These are phyloP conservation scores for Melipona beecheii DNA, from an alignment of 2,888 invertebrate species.

Conservation along the genomic window DNA sequence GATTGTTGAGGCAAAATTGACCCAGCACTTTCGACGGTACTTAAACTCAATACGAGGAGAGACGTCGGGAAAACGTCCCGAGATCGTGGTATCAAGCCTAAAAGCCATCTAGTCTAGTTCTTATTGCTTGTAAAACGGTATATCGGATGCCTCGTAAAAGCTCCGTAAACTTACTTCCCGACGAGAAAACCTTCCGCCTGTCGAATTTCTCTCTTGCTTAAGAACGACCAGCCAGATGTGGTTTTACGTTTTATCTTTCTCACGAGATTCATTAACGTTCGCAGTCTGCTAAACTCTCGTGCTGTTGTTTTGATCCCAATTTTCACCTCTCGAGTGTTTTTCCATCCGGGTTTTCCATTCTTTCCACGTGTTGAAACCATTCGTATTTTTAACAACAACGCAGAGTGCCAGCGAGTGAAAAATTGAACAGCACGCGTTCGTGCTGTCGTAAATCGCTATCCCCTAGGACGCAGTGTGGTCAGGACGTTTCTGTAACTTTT, in stretches of 20 bases:
- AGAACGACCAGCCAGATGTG: not conserved
- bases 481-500: too few relatives aligned
- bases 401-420: too few relatives aligned
- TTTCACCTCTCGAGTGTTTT: not conserved
- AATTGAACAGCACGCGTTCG: too few relatives aligned
- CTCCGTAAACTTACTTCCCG: conserved; percentile 54
- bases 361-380: not conserved
- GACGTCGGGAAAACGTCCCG: not conserved
- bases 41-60: conserved; percentile 1
- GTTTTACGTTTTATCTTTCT: conserved; percentile 37
- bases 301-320: conserved; percentile 4
- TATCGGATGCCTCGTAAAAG: conserved; percentile 59
- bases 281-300: conserved; percentile 44
- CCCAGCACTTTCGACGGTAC: not conserved
- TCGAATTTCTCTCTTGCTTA: conserved; percentile 21
- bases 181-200: conserved; percentile 43
- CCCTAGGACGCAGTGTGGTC: too few relatives aligned
- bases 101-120: conserved; percentile 45
- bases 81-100: conserved; percentile 18
- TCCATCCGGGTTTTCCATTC: not conserved
- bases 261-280: conserved; percentile 45
- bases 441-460: too few relatives aligned
- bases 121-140: conserved; percentile 62
- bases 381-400: too few relatives aligned
- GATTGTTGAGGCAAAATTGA: not conserved